Evolutionary conservation across 2,888 invertebrate genomes (phyloP).

Genomic region (Ligdia adustata): DNA sequence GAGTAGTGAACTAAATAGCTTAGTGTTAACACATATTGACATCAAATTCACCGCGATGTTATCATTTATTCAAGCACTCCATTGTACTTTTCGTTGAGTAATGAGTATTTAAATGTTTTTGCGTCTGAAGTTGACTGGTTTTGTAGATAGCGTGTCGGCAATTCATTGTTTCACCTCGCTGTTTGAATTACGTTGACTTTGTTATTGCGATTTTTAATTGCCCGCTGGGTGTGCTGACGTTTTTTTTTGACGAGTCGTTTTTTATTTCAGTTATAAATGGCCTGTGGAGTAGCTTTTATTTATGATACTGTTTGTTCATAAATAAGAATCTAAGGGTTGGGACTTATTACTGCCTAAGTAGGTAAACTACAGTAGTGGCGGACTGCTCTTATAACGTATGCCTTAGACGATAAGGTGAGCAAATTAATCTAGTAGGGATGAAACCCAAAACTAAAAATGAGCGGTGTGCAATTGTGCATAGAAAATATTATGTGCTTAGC

Average conservation of each 20-base stretch:
- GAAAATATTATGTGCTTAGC: too few species aligned
- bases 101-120: constrained; percentile 52
- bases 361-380: too few species aligned
- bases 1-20: constrained; percentile 84
- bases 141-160: constrained; percentile 52
- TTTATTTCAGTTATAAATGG: constrained; percentile 36
- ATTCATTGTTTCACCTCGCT: constrained; percentile 75
- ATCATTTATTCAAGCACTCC: constrained; percentile 82
- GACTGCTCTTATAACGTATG: too few species aligned
- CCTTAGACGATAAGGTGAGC: too few species aligned
- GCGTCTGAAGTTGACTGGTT: constrained; percentile 40
- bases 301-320: neutral
- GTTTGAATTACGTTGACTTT: constrained; percentile 73
- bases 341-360: too few species aligned
- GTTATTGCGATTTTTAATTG: constrained; percentile 77
- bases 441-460: too few species aligned
- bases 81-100: constrained; percentile 65
- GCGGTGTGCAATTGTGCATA: too few species aligned
- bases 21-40: constrained; percentile 85
- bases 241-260: constrained; percentile 52
- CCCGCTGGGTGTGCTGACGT: constrained; percentile 53
- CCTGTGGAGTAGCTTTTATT: constrained; percentile 24
- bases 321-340: too few species aligned
- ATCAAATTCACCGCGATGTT: constrained; percentile 83
- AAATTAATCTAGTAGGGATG: too few species aligned